Percentiles rank a stretch among this genome's conserved stretches.
These are phyloP conservation scores for Bombus haemorrhoidalis DNA, from an alignment of 1,140 invertebrate species.

Conservation along the genomic window DNA sequence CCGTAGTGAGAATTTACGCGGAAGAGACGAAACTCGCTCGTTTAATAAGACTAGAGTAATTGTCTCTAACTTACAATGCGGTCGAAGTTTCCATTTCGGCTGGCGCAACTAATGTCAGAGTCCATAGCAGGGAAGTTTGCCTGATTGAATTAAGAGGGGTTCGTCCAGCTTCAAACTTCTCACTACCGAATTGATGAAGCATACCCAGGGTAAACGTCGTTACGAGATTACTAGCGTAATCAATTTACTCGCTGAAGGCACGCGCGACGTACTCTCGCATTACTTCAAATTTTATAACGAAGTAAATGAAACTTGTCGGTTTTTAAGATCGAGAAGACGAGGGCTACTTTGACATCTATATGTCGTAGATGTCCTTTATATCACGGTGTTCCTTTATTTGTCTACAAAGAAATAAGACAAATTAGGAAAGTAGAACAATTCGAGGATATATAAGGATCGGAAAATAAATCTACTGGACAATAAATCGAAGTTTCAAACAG, in stretches of 20 bases:
- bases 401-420: too few species aligned
- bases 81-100: constrained; percentile 33
- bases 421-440: too few species aligned
- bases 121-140: constrained; percentile 53
- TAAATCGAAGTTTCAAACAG: background rate
- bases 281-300: background rate
- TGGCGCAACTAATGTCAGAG: constrained; percentile 17
- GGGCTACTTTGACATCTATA: background rate
- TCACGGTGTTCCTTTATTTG: background rate
- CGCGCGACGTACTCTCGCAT: background rate
- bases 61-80: constrained; percentile 31
- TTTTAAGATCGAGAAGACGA: background rate
- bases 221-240: constrained; percentile 51
- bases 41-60: constrained; percentile 29
- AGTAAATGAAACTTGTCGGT: background rate
- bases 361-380: background rate
- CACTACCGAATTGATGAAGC: constrained; percentile 54
- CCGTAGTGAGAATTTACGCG: background rate
- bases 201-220: constrained; percentile 50
- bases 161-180: constrained; percentile 50
- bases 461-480: background rate
- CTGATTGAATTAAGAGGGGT: constrained; percentile 66
- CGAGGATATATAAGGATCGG: background rate
- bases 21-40: background rate
- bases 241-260: constrained; percentile 35